Evolutionary conservation across 2,797 vertebrate species (phyloP), one percentile per base, ranked within the genome.

Genomic region (Chromobotia macracanthus): DNA sequence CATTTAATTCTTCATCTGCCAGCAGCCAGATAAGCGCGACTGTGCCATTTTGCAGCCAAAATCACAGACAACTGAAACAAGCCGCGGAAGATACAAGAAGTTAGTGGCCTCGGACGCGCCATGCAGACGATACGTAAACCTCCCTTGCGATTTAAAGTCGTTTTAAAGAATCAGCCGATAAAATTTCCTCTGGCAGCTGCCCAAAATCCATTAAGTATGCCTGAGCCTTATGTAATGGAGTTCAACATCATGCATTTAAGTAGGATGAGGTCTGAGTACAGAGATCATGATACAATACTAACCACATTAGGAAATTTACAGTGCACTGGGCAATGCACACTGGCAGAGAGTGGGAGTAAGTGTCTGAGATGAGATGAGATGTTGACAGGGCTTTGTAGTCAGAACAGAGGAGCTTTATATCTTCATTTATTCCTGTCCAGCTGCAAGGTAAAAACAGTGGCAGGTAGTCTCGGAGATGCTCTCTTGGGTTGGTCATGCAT

Each of bases 391-490:
- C 92, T 93, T 94, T 94, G 92, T 93, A 92, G 90, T 87, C 86
- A 85, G 87, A 91, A 93, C 92, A 94, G 92, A 93, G 90, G 77
- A 91, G 90, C 91, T 90, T 93, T 94, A 92, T 94, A 87, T 91
- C 89, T 88, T 92, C 90, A 93, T 89, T 94, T 92, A 94, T 94
- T 91, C 92, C 94, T 93, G 90, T 93, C 92, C 93, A 94, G 93
- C 93, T 94, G 92, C 90, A 88, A 91, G 91, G 92, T 91, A 80
- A 75, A 85, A 88, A 93, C 91, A 93, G 90, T 93, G 89, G 90
- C 89, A 88, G 86, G 91, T 89, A 92, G 91, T 92, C 92, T 91
- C 89, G 88, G 86, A 89, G 87, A 91, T 88, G 88, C 89, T 84
- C 7, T 10, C 11, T 44, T 87, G 86, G 86, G 88, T 87, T 89